Percentiles rank a stretch among this genome's conserved stretches.
Conservation (phyloP, 2,888 invertebrate genomes). For the Cacoxenus indagator region DNA sequence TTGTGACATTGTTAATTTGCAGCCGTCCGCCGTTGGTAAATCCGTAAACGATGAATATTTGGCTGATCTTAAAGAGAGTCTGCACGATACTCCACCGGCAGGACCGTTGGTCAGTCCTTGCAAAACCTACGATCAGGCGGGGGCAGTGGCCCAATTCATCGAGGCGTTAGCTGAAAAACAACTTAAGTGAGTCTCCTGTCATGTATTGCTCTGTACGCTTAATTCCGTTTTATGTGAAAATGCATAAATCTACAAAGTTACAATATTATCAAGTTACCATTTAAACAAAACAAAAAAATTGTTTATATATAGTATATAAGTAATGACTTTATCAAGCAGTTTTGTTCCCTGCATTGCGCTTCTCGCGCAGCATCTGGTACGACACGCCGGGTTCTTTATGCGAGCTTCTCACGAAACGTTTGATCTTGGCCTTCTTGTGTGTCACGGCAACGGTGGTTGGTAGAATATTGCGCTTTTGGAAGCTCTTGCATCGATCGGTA, state of each 20-base stretch:
- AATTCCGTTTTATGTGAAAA: too few relatives aligned
- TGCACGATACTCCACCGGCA: slow-evolving; percentile 92
- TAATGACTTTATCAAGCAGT: background rate
- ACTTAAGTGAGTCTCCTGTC: slow-evolving; percentile 70
- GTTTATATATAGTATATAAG: background rate
- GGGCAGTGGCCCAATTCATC: slow-evolving; percentile 91
- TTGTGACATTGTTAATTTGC: background rate
- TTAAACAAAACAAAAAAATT: slow-evolving; percentile 10
- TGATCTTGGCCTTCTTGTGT: slow-evolving; percentile 79
- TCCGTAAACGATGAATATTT: slow-evolving; percentile 75
- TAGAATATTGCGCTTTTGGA: slow-evolving; percentile 92
- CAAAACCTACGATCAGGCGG: slow-evolving; percentile 94
- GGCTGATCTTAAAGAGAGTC: slow-evolving; percentile 81
- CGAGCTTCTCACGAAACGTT: slow-evolving; percentile 77
- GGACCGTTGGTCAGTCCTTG: slow-evolving; percentile 90
- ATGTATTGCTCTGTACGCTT: too few relatives aligned
- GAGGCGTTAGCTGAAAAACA: slow-evolving; percentile 95
- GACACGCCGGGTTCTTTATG: slow-evolving; percentile 69
- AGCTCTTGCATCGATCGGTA: slow-evolving; percentile 85
- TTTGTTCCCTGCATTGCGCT: slow-evolving; percentile 32
- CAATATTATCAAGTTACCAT: too few relatives aligned
- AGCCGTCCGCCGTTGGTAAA: slow-evolving; percentile 64
- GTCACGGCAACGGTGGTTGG: slow-evolving; percentile 79
- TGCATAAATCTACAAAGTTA: too few relatives aligned
- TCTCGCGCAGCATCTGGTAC: slow-evolving; percentile 58